These are phyloP conservation scores for Pyrocephalus nanus DNA, from an alignment of 2,797 vertebrate species.

Conservation along the genomic window DNA sequence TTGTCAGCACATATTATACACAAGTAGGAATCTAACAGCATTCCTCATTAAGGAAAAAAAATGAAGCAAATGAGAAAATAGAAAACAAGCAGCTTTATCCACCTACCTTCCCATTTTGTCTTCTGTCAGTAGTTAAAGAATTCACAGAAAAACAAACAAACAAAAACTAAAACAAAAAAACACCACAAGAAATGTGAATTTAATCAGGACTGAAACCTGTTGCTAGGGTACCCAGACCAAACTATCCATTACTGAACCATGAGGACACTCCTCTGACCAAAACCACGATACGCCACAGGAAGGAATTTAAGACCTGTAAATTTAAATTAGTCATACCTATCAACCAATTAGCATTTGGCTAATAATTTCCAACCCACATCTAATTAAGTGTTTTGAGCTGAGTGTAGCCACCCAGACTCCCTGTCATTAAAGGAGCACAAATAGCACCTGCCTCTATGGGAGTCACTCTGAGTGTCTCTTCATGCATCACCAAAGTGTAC, in stretches of 20 bases:
- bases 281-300: rapidly evolving
- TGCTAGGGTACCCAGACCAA: not conserved
- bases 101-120: not conserved
- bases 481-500: not conserved
- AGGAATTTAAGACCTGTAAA: not conserved
- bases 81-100: not conserved
- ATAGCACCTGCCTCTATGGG: no score
- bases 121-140: not conserved
- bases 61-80: not conserved
- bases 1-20: not conserved
- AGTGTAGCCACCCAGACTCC: not conserved
- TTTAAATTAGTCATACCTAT: not conserved
- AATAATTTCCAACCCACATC: not conserved
- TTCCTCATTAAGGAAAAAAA: not conserved
- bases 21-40: not conserved
- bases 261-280: rapidly evolving
- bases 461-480: not conserved
- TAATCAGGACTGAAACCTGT: not conserved
- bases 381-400: not conserved
- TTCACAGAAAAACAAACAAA: not conserved
- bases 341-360: not conserved
- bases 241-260: not conserved
- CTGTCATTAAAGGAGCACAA: not conserved
- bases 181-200: not conserved
- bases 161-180: not conserved